Percentiles rank a stretch among this genome's conserved stretches.
phyloP scores from a whole-genome alignment of 2,888 invertebrate genomes.

The Macropis europaea region DNA sequence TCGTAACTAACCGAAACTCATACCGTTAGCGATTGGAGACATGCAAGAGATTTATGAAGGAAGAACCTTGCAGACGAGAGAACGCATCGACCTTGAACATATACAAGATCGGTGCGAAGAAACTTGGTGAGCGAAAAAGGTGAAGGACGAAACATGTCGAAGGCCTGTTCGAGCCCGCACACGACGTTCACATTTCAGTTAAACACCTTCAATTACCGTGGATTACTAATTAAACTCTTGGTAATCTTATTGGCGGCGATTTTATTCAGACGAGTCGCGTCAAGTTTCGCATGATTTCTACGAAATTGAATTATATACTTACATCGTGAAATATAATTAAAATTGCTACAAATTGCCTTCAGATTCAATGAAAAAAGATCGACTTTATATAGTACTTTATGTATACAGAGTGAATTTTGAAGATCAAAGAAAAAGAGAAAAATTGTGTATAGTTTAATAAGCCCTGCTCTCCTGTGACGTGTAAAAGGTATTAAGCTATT shows the following conservation, averaged over 20 bases:
- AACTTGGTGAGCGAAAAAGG: constrained; percentile 44
- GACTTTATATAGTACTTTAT: too few species aligned
- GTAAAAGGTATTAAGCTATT: too few species aligned
- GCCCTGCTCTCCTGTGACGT: too few species aligned
- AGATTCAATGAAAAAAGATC: too few species aligned
- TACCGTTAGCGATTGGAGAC: constrained; percentile 24
- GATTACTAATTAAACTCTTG: constrained; percentile 36
- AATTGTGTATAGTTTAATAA: too few species aligned
- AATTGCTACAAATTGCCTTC: too few species aligned
- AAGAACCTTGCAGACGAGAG: constrained; percentile 53
- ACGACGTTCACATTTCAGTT: constrained; percentile 16
- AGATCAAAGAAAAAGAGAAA: too few species aligned
- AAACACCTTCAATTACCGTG: constrained; percentile 39
- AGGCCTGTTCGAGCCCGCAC: constrained; percentile 44
- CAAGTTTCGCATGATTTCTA: constrained; percentile 18
- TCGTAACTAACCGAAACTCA: not conserved
- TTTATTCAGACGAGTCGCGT: constrained; percentile 16
- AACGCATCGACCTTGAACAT: constrained; percentile 57
- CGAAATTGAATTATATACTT: not conserved
- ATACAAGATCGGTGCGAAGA: constrained; percentile 37
- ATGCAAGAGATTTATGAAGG: constrained; percentile 39
- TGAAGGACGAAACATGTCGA: constrained; percentile 53
- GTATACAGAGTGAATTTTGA: too few species aligned
- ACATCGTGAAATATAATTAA: not conserved
- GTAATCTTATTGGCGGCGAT: constrained; percentile 11